A percentile compares a stretch with the other conserved stretches of the same genome.
phyloP scores from a whole-genome alignment of 2,113 vertebrate genomes.

The Bagarius yarrelli region DNA sequence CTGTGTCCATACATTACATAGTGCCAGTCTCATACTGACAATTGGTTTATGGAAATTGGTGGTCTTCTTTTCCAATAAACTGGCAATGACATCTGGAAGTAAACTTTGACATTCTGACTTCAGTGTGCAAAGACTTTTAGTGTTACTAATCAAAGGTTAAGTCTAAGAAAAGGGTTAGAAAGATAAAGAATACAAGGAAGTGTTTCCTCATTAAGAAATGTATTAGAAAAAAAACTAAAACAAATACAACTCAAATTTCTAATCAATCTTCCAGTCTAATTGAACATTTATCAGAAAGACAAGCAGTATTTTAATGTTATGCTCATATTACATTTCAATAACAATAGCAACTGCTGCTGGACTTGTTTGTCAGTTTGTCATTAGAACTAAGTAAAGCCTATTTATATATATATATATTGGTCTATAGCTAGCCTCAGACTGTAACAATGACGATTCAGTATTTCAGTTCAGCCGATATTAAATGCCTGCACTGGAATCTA shows the following conservation, averaged over 20 bases:
- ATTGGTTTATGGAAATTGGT: too few species aligned
- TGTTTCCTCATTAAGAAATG: background rate
- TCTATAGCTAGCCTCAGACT: background rate
- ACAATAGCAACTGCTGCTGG: background rate
- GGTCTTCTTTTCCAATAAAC: too few species aligned
- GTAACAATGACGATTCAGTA: slow-evolving; percentile 6
- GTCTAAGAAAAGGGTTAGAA: background rate
- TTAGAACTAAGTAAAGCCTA: slow-evolving; percentile 1
- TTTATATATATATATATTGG: background rate
- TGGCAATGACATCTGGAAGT: too few species aligned
- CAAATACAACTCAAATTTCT: background rate
- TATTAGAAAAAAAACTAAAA: background rate
- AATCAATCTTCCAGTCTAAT: background rate
- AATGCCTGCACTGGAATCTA: background rate
- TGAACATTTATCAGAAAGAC: too few species aligned
- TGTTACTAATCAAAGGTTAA: slow-evolving; percentile 16
- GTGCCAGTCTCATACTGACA: too few species aligned
- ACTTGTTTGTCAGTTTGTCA: background rate
- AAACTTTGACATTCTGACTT: too few species aligned
- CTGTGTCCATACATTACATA: too few species aligned
- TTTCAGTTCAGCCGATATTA: too few species aligned
- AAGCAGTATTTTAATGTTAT: too few species aligned
- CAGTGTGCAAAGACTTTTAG: background rate
- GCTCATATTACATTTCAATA: too few species aligned
- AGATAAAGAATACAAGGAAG: background rate